These are phyloP conservation scores for Osmoderma eremita DNA, from an alignment of 2,888 invertebrate species.

Conservation along the genomic window DNA sequence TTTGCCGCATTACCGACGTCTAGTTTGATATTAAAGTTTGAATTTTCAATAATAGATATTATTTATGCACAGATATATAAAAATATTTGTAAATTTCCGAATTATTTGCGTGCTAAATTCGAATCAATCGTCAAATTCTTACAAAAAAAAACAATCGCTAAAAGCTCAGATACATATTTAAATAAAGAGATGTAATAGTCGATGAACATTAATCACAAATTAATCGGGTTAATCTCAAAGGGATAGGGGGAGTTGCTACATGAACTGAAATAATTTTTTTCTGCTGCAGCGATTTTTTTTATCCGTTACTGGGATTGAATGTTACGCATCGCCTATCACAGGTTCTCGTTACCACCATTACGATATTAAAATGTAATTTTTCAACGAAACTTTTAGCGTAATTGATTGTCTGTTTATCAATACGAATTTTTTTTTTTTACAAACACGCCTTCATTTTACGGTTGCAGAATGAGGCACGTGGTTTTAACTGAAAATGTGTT, in stretches of 20 bases:
- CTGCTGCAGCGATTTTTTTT: constrained; percentile 13
- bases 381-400: constrained; percentile 38
- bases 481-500: no score
- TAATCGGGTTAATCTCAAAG: not conserved
- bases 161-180: not conserved
- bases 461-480: no score
- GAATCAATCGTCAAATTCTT: no score
- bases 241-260: not conserved
- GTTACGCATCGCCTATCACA: constrained; percentile 56
- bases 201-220: constrained; percentile 9
- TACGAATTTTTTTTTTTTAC: no score
- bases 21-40: not conserved
- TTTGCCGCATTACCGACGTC: not conserved
- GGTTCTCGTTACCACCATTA: constrained; percentile 53
- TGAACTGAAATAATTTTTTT: constrained; percentile 10
- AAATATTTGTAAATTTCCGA: no score
- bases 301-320: constrained; percentile 41
- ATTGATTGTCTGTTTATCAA: constrained; percentile 24
- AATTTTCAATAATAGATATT: not conserved
- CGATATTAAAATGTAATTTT: constrained; percentile 47
- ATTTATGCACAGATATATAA: no score
- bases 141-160: no score
- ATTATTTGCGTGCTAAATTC: no score
- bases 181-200: not conserved
- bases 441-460: no score